These are phyloP conservation scores for Vollenhovia emeryi DNA, from an alignment of 1,140 invertebrate genomes.

Conservation along the genomic window DNA sequence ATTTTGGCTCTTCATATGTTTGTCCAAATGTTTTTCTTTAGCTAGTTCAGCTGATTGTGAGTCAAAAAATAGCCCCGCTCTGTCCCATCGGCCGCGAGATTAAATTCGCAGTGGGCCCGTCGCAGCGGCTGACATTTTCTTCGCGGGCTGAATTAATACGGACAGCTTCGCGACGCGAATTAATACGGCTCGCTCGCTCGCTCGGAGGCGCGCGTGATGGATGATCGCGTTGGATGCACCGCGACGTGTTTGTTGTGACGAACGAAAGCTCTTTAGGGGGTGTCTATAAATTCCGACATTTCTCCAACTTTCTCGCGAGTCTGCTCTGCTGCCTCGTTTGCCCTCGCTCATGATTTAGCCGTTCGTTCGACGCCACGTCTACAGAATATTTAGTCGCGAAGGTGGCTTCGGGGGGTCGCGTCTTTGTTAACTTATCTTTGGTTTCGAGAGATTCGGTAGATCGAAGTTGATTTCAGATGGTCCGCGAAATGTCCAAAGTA, in stretches of 20 bases:
- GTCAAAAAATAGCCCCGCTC: too few relatives aligned
- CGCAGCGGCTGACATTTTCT: background rate
- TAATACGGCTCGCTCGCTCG: constrained; percentile 22
- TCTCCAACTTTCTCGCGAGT: constrained; percentile 56
- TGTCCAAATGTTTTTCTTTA: too few relatives aligned
- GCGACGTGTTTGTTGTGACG: constrained; percentile 75
- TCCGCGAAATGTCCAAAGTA: background rate
- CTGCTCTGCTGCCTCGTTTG: background rate
- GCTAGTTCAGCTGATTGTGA: too few relatives aligned
- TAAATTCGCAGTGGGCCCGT: background rate
- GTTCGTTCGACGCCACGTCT: constrained; percentile 59
- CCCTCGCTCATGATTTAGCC: constrained; percentile 63
- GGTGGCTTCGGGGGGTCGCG: background rate
- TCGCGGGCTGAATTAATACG: background rate
- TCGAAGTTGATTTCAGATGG: background rate
- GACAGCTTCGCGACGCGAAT: constrained; percentile 19
- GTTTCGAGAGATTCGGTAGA: constrained; percentile 2
- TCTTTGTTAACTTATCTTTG: constrained; percentile 23
- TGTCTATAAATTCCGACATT: constrained; percentile 72
- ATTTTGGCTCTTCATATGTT: too few relatives aligned
- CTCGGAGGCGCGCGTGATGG: constrained; percentile 50
- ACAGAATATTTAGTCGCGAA: constrained; percentile 28
- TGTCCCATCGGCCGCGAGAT: too few relatives aligned
- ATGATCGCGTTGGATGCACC: constrained; percentile 62
- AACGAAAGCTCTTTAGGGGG: constrained; percentile 70